Evolutionary conservation across 1,140 invertebrate genomes (phyloP), one percentile per base, ranked within the genome.

Genomic region (Diabrotica virgifera): DNA sequence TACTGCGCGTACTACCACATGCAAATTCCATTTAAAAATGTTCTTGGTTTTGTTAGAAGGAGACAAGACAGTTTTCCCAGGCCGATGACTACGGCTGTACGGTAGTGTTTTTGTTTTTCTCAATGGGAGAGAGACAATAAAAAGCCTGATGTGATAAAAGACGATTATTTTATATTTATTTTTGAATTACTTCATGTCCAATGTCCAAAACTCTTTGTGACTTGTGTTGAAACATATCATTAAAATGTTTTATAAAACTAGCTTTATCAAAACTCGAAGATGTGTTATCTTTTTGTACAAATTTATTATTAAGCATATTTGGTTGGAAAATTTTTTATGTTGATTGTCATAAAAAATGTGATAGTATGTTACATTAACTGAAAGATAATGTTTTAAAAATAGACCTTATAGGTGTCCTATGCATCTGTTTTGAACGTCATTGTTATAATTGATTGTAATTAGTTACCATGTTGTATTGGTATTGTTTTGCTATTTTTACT

Each of bases 1-100:
- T 92, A 92, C 72, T 91, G 89, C 70, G 90, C 89, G 3, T 92
- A 91, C 72, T 92, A 92, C 79, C 90, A 91, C 73, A 85, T 92
- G 62, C 88, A 91, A 70, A 77, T 89, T 65, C 89, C 90, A 0
- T 85, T 91, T 40, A 80, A 81, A 62, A 84, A 86, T 36, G 77
- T 90, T 9, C 72, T 83, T 5, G 81, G 78, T 0, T 82, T 81
- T 57, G 76, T 86, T 35, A 74, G 76, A 55, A 76, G 74, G 52
- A 66, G 69, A 55, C 74, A 76, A 46, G 67, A 75, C 52, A 72
- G 68, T 53, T 78, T 78, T 64, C 75, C 72, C 5, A 66, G 73
- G 46, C 70, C 76, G 5, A 63, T 77, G 36, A 72, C 76, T 5
- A 72, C 70, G n/a, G 71, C 73, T 11, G 74, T 79, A 6, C 74